Conservation (phyloP, 2,113 vertebrate species). For the Proterorhinus semilunaris region DNA sequence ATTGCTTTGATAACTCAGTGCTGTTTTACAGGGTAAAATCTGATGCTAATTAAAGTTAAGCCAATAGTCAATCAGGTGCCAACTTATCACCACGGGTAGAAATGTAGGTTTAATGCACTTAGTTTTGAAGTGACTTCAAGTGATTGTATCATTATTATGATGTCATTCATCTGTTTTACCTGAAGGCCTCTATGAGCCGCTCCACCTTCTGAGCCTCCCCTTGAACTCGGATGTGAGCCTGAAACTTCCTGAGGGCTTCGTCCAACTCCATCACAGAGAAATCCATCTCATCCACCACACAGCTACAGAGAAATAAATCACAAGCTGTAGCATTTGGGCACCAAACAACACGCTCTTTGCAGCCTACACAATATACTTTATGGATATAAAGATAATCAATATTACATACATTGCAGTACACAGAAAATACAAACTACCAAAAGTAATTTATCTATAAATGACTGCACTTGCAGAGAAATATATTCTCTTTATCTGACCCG, state of each 20-base stretch:
- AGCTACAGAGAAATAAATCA: slow-evolving; percentile 72
- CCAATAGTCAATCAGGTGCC: not conserved
- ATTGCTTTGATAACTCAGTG: not conserved
- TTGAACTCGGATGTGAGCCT: slow-evolving; percentile 95
- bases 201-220: slow-evolving; percentile 98
- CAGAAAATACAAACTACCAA: too few species aligned
- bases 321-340: not conserved
- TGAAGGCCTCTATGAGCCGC: slow-evolving; percentile 93
- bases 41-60: not conserved
- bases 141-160: not conserved
- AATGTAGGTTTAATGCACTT: not conserved
- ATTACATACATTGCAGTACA: too few species aligned
- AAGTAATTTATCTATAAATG: too few species aligned
- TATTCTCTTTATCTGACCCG: too few species aligned
- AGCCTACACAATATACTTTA: not conserved
- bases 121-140: not conserved
- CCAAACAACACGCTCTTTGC: not conserved
- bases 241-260: slow-evolving; percentile 95
- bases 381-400: too few species aligned
- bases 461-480: too few species aligned
- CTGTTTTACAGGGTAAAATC: slow-evolving; percentile 19
- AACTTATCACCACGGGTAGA: too few species aligned
- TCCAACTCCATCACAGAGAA: slow-evolving; percentile 94
- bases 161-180: slow-evolving; percentile 68
- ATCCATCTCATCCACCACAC: slow-evolving; percentile 98